Conservation (phyloP, 1,140 invertebrate genomes). For the Periplaneta americana region DNA sequence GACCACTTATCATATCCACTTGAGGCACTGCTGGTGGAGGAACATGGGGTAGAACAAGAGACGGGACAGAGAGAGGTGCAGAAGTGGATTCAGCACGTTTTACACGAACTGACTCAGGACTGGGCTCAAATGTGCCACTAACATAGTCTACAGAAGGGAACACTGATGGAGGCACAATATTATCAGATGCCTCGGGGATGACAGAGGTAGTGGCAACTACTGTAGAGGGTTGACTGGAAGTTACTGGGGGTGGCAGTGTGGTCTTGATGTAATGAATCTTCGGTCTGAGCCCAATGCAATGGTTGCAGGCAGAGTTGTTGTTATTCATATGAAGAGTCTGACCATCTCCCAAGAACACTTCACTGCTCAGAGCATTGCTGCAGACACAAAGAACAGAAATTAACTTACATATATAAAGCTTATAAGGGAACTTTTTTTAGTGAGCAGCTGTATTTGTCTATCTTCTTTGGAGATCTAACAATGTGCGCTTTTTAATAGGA, state of each 20-base stretch:
- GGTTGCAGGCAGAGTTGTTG: slow-evolving; percentile 38
- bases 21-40: not conserved
- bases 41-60: not conserved
- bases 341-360: slow-evolving; percentile 63
- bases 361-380: slow-evolving; percentile 46
- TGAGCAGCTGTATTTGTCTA: too few relatives aligned
- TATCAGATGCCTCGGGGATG: not conserved
- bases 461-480: too few relatives aligned
- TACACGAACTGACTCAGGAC: slow-evolving; percentile 27
- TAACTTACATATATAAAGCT: not conserved
- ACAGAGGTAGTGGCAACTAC: not conserved
- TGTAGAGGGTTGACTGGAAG: not conserved
- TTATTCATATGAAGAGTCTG: slow-evolving; percentile 39
- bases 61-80: slow-evolving; percentile 4
- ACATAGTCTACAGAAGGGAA: not conserved
- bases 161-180: not conserved
- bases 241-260: not conserved
- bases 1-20: not conserved
- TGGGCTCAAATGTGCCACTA: not conserved
- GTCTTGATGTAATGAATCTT: slow-evolving; percentile 23
- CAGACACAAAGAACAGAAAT: not conserved
- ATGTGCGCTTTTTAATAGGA: too few relatives aligned
- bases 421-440: not conserved
- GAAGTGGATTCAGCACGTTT: slow-evolving; percentile 28
- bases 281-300: slow-evolving; percentile 44